Evolutionary conservation across 2,113 vertebrate species (phyloP).

Genomic region (Phyllopteryx taeniolatus): DNA sequence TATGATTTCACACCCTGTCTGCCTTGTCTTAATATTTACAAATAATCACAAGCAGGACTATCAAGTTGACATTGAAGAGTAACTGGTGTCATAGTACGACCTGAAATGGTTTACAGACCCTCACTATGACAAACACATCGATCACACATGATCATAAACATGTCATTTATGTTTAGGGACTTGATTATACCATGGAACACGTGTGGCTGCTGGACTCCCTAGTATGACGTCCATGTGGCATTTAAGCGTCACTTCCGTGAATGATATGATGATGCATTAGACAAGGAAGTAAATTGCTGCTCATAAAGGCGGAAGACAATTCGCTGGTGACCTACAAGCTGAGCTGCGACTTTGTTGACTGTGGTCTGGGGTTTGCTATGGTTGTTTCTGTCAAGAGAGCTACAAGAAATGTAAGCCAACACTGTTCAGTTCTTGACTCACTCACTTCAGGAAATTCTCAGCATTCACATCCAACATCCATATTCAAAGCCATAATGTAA

Average conservation of each 20-base stretch:
- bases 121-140: background rate
- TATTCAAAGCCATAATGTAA: background rate
- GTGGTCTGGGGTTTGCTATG: conserved; percentile 6
- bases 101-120: background rate
- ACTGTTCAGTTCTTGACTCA: background rate
- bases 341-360: background rate
- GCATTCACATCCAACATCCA: background rate
- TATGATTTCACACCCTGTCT: conserved; percentile 27
- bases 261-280: conserved; percentile 32
- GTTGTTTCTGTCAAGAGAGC: background rate
- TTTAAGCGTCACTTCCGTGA: conserved; percentile 30
- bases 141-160: conserved; percentile 16
- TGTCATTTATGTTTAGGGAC: background rate
- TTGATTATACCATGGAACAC: background rate
- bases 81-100: background rate
- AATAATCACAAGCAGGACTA: conserved; percentile 18
- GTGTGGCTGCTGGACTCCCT: conserved; percentile 10
- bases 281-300: conserved; percentile 9
- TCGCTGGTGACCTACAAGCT: background rate
- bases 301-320: conserved; percentile 9
- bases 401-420: background rate
- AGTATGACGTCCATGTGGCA: background rate
- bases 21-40: conserved; percentile 20
- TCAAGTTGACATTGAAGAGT: background rate
- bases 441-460: background rate